Base-by-base conservation (phyloP, 1,140 invertebrate species). In the Microplitis demolitor region DNA sequence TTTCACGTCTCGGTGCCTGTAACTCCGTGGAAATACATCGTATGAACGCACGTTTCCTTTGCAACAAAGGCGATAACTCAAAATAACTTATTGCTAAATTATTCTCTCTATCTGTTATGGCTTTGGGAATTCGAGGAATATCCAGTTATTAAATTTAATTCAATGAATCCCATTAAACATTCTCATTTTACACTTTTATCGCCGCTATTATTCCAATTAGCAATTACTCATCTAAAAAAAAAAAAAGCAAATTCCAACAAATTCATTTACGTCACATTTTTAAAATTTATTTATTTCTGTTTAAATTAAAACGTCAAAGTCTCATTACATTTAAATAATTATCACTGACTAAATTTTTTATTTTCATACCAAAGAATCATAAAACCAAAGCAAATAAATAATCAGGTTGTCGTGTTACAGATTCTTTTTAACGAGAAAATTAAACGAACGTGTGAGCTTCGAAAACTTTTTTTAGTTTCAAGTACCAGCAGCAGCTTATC, bases 1-100 rank as follows among this genome's bases (percentile, higher is more conserved):
- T 75, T 72, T 62, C 69, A 72, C 70, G 67, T 75, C 60, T 69
- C 61, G 70, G 60, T 70, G 68, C 68, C 60, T 62, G 37, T 62
- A 35, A 61, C 39, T 70, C 68, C 60, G 39, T 63, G 58, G 33
- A 60, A 69, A 60, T 45, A 63, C 45, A 71, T 63, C 39, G 39
- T 45, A 45, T 45, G 39, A 45, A 24, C 45, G 34, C 13, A 31
- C 31, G 6, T 62, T 60, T 62, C 56, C 58, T 63, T 50, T 34
- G 60, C 33, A 71, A 71, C 69, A 54, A 71, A 54, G 69, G 39
- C 60, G 39, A 71, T 71, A 71, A 71, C 51, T 71, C 69, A 71
- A 45, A 71, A 53, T 71, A 71, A 71, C 9, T 66, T 71, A 71
- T 71, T 64, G 62, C 62, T 53, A 34, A 66, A 66, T 53, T 51